phyloP scores from a whole-genome alignment of 2,113 vertebrate genomes.

The Todiramphus saurophagus region DNA sequence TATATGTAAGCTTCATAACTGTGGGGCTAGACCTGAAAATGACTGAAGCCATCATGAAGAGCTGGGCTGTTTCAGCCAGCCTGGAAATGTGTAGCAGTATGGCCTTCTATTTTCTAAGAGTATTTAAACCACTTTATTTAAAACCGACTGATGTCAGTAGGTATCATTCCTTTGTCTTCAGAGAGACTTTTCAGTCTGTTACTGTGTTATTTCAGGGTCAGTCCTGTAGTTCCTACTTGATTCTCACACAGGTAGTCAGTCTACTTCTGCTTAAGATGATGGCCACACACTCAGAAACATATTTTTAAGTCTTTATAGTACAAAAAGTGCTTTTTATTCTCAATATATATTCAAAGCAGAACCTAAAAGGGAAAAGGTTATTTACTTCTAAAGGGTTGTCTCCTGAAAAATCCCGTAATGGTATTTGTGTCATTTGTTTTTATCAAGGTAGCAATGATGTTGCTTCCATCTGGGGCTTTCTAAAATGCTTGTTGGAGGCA shows the following conservation, averaged over 20 bases:
- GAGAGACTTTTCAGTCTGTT: background rate
- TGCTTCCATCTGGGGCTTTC: background rate
- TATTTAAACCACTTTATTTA: background rate
- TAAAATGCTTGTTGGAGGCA: background rate
- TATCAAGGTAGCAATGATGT: background rate
- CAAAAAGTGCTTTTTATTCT: background rate
- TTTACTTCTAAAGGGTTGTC: background rate
- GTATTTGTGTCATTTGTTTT: background rate
- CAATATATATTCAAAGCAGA: background rate
- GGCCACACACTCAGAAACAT: background rate
- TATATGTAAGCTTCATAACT: background rate
- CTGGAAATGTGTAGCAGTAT: background rate
- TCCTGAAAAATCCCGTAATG: background rate
- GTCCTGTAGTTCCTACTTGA: background rate
- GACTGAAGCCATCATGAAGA: background rate
- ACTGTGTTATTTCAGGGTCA: background rate
- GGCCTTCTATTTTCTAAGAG: background rate
- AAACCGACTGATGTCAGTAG: background rate
- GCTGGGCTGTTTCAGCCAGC: background rate
- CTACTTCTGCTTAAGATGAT: background rate
- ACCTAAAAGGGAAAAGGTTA: background rate
- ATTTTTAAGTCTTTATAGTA: background rate
- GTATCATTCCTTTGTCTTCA: background rate
- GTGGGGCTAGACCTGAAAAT: background rate
- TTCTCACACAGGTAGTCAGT: background rate